Evolutionary conservation across 1,140 invertebrate species (phyloP), one percentile per base, ranked within the genome.

Genomic region (Drosophila nigrodunni): DNA sequence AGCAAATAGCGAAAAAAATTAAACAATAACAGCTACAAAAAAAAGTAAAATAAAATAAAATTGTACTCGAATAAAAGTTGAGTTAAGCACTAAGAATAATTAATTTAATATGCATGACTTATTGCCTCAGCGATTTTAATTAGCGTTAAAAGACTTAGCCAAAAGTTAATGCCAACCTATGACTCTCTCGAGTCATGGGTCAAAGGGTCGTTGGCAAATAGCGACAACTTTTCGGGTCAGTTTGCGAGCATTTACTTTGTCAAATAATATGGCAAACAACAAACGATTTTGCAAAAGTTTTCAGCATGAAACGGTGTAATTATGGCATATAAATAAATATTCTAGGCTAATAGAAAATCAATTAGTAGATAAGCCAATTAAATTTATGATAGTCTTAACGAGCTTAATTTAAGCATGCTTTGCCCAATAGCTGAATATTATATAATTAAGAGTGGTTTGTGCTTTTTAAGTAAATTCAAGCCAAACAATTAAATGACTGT

Each of bases 91-190:
- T 35, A n/a, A 59, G 39, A 50, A 25, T 70, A 67, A 77, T 82
- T 82, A 72, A 83, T 77, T 88, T 82, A 55, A 72, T 88, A 88
- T 79, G 82, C 83, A 64, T 80, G 82, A 88, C 82, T 86, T 86
- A 88, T 88, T 49, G 61, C 49, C 69, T 15, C 61, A 49, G 49
- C 49, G 52, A 54, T 76, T 66, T 87, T 87, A 86, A 82, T 86
- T 86, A 82, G 82, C 75, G 62, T 73, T 76, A 76, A 86, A 85
- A 87, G 81, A 78, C 70, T 82, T 70, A 41, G 47, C 7, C 10
- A 60, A 47, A 75, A 82, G 69, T 78, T 86, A 66, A 81, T 67
- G 65, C 64, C 69, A n/a, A 13, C 9, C 9, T 11, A 41, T 11
- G 25, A 30, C 3, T 30, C 25, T 30, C 25, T 5, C 3, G 6